Base-by-base conservation (phyloP, 2,888 invertebrate species). In the Protonemura montana region DNA sequence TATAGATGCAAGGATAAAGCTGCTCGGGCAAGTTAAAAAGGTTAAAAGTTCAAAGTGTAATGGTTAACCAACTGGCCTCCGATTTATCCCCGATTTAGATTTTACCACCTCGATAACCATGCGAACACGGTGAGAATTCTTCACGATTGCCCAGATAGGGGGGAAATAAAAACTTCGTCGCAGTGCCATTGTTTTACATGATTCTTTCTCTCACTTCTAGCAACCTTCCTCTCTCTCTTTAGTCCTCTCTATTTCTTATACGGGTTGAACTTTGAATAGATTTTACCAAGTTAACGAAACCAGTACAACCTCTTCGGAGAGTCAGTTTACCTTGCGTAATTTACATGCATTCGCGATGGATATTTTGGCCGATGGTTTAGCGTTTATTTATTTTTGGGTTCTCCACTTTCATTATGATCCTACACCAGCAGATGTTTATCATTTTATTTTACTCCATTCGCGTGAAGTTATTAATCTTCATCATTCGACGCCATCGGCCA, bases 31-130 rank as follows among this genome's bases (percentile, higher is more conserved):
- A 84, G 84, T 76, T 86, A 86, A 84, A 83, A 35, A 77, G 81
- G 86, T 84, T 86, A 85, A 85, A 84, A 85, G 86, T 77, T 86
- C 85, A 85, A 78, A 83, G 26, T 78, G 76, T 87, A 86, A 87
- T 84, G 87, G 86, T 87, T 87, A 87, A 87, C 87, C 87, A 86
- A 85, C 87, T 87, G 87, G 41, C 87, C 87, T 80, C 28, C 87
- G 86, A 87, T 87, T 87, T 86, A 86, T 86, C 59, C 85, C 76
- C 85, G 82, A 82, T 87, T 77, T 86, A 87, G 87, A 87, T 87
- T 42, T 27, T 76, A 59, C 84, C 59, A 59, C 30, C 30, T 30
- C 81, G 81, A 81, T 81, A 81, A 81, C 81, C 27, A 78, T 59
- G 59, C 7, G 59, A 59, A 59, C 59, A 59, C 59, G 59, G 13